phyloP scores from a whole-genome alignment of 2,888 invertebrate species.

The Bombylius discolor region DNA sequence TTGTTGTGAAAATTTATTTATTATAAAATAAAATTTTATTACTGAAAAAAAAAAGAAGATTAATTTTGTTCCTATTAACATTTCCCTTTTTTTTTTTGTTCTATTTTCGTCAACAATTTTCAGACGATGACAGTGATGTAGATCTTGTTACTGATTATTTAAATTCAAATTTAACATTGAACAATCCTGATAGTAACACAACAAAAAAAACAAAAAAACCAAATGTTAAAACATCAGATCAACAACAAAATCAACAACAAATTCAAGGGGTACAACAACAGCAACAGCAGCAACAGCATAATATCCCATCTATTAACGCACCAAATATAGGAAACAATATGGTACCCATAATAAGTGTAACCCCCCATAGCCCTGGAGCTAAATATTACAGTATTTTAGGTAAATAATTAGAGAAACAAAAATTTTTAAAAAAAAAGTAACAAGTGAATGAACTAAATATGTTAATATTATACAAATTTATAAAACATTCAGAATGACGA shows the following conservation, averaged over 20 bases:
- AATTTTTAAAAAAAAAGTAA: too few species aligned
- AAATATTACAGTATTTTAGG: constrained; percentile 52
- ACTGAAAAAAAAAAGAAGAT: too few species aligned
- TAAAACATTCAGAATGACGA: too few species aligned
- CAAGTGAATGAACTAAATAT: too few species aligned
- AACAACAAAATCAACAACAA: constrained; percentile 5
- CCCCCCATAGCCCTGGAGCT: constrained; percentile 72
- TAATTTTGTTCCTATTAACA: too few species aligned
- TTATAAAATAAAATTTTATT: too few species aligned
- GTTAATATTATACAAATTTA: too few species aligned
- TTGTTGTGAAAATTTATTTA: too few species aligned
- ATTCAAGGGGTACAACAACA: constrained; percentile 7
- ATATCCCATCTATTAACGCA: constrained; percentile 29
- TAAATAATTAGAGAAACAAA: constrained; percentile 18
- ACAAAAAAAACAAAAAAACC: constrained; percentile 14
- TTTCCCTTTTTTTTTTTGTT: neutral
- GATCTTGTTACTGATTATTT: constrained; percentile 36
- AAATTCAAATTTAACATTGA: constrained; percentile 11
- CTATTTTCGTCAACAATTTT: constrained; percentile 1
- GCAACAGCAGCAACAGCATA: constrained; percentile 13
- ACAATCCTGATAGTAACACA: constrained; percentile 8
- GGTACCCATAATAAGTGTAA: constrained; percentile 77
- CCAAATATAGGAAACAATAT: constrained; percentile 33
- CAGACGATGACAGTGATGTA: constrained; percentile 33
- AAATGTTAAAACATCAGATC: constrained; percentile 11